phyloP scores from a whole-genome alignment of 2,888 invertebrate genomes.

The Tipula vernalis region DNA sequence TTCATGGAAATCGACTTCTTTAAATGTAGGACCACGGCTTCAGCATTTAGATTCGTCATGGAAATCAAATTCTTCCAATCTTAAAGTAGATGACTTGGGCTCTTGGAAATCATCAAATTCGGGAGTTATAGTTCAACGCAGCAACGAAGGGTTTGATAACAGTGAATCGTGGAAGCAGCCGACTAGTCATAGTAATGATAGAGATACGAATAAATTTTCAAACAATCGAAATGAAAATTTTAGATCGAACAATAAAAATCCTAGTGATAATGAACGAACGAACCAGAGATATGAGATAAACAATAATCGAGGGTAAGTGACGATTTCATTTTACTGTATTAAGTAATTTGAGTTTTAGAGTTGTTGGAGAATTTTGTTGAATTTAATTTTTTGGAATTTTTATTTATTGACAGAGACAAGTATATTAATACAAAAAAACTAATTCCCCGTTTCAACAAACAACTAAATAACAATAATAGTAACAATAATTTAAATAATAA shows the following conservation, averaged over 20 bases:
- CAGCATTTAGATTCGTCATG: neutral
- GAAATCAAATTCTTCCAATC: neutral
- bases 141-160: neutral
- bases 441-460: constrained; percentile 6
- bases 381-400: neutral
- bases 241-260: constrained; percentile 5
- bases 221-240: constrained; percentile 7
- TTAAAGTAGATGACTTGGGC: neutral
- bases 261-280: constrained; percentile 7
- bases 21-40: neutral
- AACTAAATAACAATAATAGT: constrained; percentile 7
- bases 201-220: constrained; percentile 5
- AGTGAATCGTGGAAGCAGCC: neutral
- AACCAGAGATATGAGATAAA: neutral
- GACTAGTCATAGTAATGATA: neutral
- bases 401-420: neutral
- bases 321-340: neutral
- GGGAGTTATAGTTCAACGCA: neutral
- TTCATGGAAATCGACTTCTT: neutral
- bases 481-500: neutral
- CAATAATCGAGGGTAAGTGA: constrained; percentile 7
- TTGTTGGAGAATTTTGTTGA: neutral
- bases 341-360: neutral
- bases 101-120: neutral
- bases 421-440: constrained; percentile 10